phyloP scores from a whole-genome alignment of 1,140 invertebrate genomes.

The Sitodiplosis mosellana region DNA sequence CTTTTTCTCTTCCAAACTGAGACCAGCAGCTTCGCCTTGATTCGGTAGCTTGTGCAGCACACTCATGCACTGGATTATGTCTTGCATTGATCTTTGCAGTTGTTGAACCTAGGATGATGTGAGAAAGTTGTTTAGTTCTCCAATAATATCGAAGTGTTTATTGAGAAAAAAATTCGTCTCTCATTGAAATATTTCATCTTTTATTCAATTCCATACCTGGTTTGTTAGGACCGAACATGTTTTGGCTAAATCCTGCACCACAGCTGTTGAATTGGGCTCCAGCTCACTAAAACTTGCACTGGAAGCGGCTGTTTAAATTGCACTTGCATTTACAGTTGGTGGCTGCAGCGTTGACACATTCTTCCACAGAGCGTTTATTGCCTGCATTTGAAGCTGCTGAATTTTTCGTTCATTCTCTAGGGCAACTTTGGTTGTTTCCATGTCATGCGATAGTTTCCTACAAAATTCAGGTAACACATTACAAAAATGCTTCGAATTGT shows the following conservation, averaged over 20 bases:
- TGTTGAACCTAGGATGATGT: conserved; percentile 39
- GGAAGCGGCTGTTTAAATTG: conserved; percentile 1
- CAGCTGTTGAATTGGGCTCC: conserved; percentile 14
- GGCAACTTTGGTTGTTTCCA: conserved; percentile 61
- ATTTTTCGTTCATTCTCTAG: conserved; percentile 71
- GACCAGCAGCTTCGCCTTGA: conserved; percentile 6
- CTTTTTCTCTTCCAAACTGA: conserved; percentile 6
- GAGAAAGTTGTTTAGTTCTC: background rate
- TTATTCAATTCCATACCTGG: conserved; percentile 20
- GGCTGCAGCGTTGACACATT: conserved; percentile 55
- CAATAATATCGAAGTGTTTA: no score
- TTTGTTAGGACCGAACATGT: conserved; percentile 29
- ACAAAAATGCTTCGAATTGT: no score
- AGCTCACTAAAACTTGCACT: conserved; percentile 2
- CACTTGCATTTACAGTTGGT: conserved; percentile 1
- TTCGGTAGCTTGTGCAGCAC: conserved; percentile 29
- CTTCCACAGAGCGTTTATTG: conserved; percentile 76
- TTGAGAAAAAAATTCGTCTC: no score
- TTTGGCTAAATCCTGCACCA: conserved; percentile 28
- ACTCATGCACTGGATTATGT: conserved; percentile 48
- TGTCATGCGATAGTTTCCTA: conserved; percentile 58
- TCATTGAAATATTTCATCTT: no score
- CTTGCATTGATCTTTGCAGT: conserved; percentile 53
- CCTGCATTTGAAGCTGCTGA: conserved; percentile 73
- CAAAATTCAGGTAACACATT: conserved; percentile 7